Conservation (phyloP, 2,888 invertebrate species). For the Cepaea hortensis region DNA sequence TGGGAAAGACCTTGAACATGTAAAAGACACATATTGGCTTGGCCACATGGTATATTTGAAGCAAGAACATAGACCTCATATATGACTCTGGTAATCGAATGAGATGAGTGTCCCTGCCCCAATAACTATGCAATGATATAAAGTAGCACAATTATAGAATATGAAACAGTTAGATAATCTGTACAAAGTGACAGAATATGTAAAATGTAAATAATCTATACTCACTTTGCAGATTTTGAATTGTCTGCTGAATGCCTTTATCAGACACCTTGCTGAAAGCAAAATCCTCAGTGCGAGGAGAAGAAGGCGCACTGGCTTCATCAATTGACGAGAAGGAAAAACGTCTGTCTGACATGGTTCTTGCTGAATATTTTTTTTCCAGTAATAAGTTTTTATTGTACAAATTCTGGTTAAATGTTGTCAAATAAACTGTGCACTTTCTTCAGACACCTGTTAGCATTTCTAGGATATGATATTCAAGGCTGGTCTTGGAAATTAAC, state of each 20-base stretch:
- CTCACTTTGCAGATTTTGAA: slow-evolving; percentile 53
- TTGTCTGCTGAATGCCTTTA: slow-evolving; percentile 50
- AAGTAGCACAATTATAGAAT: too few relatives aligned
- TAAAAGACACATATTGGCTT: too few relatives aligned
- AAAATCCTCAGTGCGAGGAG: slow-evolving; percentile 25
- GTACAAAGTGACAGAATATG: neutral
- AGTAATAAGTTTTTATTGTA: too few relatives aligned
- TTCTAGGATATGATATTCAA: neutral
- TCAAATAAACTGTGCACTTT: too few relatives aligned
- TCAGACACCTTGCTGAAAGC: slow-evolving; percentile 11
- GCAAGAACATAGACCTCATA: too few relatives aligned
- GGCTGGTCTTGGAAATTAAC: neutral
- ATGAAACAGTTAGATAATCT: too few relatives aligned
- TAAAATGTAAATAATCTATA: slow-evolving; percentile 1
- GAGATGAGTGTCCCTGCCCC: too few relatives aligned
- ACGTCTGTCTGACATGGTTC: slow-evolving; percentile 40
- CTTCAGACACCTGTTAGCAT: neutral
- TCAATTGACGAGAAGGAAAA: slow-evolving; percentile 33
- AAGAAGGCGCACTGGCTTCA: slow-evolving; percentile 28
- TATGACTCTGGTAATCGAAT: too few relatives aligned
- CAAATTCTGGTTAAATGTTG: too few relatives aligned
- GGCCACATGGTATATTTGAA: too few relatives aligned
- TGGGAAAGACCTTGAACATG: too few relatives aligned
- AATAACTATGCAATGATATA: too few relatives aligned
- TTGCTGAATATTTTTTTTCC: neutral